These are phyloP conservation scores for Myotis planiceps DNA, from an alignment of 2,797 vertebrate species.

Conservation along the genomic window DNA sequence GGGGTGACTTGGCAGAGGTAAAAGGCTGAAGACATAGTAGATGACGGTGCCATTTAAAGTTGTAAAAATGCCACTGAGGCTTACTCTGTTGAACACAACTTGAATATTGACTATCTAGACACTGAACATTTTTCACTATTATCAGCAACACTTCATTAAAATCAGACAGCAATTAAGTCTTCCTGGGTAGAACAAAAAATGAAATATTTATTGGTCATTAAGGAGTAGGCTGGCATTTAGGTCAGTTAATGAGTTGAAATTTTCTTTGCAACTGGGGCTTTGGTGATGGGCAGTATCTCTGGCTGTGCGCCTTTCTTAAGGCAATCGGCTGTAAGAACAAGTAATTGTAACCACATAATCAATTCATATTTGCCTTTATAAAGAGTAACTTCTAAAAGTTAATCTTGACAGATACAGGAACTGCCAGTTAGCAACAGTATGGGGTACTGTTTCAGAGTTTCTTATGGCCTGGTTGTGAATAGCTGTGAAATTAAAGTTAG, in stretches of 20 bases:
- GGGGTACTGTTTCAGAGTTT: background rate
- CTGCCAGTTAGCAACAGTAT: background rate
- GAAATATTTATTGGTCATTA: slow-evolving; percentile 33
- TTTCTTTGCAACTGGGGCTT: background rate
- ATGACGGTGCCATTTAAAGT: slow-evolving; percentile 41
- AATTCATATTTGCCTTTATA: background rate
- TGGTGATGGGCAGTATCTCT: rapidly evolving
- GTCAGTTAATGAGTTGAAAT: background rate
- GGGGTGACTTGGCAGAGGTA: slow-evolving; percentile 29
- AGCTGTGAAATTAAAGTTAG: background rate
- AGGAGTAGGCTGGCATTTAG: slow-evolving; percentile 8
- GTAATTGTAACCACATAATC: rapidly evolving
- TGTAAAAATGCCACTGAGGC: slow-evolving; percentile 38
- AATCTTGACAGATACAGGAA: background rate
- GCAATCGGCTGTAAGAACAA: rapidly evolving
- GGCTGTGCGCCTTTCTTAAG: background rate
- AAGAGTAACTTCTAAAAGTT: background rate
- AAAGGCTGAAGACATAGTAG: slow-evolving; percentile 49
- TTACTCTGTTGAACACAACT: background rate
- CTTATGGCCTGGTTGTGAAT: background rate
- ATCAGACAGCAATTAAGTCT: slow-evolving; percentile 79
- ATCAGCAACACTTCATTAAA: slow-evolving; percentile 81
- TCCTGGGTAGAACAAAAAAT: slow-evolving; percentile 45
- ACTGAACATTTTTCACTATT: slow-evolving; percentile 46
- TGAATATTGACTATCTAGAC: slow-evolving; percentile 12